Conservation (phyloP, 2,888 invertebrate species). For the Cosmia pyralina region DNA sequence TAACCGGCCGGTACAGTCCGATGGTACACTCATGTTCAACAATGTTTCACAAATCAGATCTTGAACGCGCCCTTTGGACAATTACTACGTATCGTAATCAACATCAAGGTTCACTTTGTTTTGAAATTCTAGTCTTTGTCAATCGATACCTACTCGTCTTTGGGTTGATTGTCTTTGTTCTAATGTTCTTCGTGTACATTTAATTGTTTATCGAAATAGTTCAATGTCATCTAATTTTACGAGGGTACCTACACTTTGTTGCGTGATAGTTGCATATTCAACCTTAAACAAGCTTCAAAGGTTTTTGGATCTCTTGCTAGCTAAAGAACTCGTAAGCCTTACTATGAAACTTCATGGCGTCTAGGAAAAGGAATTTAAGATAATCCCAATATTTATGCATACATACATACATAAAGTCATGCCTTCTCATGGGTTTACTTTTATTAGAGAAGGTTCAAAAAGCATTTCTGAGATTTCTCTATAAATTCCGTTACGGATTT, state of each 20-base stretch:
- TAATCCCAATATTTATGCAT: no score
- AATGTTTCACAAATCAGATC: constrained; percentile 60
- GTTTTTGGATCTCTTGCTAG: not conserved
- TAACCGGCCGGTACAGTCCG: constrained; percentile 39
- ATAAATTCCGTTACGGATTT: no score
- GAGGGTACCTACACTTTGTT: constrained; percentile 1
- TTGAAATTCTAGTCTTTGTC: constrained; percentile 60
- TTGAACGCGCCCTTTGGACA: constrained; percentile 69
- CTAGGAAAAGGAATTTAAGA: not conserved
- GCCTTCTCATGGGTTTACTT: no score
- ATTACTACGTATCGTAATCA: constrained; percentile 61
- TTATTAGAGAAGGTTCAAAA: no score
- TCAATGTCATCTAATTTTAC: constrained; percentile 44
- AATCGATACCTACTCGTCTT: constrained; percentile 43
- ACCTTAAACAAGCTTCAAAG: not conserved
- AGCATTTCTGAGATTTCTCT: no score
- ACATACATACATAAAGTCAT: no score
- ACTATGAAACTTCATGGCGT: not conserved
- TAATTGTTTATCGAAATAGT: constrained; percentile 35
- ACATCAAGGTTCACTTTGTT: constrained; percentile 61
- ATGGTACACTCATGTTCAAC: not conserved
- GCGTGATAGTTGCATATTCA: constrained; percentile 17
- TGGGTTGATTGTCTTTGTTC: constrained; percentile 43
- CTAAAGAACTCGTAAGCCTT: not conserved
- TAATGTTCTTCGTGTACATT: constrained; percentile 29